A percentile compares a stretch with the other conserved stretches of the same genome.
Conservation (phyloP, 30 jellyfish, hydroid and myxozoan genomes). For the Calvadosia cruxmelitensis region DNA sequence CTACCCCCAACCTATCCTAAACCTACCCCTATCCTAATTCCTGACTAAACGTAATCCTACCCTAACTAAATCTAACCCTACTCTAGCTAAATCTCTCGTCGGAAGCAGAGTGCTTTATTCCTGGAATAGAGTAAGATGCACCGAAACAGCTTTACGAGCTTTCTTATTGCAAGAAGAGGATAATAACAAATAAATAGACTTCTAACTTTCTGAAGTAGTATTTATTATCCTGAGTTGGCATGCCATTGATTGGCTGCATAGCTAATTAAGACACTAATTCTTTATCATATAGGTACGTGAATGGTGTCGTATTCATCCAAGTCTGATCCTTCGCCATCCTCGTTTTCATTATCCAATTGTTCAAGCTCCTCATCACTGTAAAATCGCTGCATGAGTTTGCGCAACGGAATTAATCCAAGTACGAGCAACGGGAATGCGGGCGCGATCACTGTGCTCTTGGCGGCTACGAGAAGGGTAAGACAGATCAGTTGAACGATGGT, state of each 20-base stretch:
- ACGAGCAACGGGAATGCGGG: slow-evolving; percentile 72
- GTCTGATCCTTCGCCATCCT: slow-evolving; percentile 41
- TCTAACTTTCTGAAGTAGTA: too few relatives aligned
- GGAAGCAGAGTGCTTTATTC: too few relatives aligned
- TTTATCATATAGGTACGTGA: slow-evolving; percentile 19
- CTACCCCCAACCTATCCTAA: too few relatives aligned
- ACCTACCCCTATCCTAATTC: too few relatives aligned
- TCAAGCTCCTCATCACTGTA: slow-evolving; percentile 73
- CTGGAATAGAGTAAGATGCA: too few relatives aligned
- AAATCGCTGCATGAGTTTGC: slow-evolving; percentile 16
- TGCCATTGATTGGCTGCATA: neutral
- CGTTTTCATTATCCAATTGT: slow-evolving; percentile 35
- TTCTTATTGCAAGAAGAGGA: too few relatives aligned
- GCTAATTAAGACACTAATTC: neutral
- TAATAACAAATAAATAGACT: too few relatives aligned
- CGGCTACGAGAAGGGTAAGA: slow-evolving; percentile 27
- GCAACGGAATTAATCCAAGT: slow-evolving; percentile 47
- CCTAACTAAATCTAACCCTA: too few relatives aligned
- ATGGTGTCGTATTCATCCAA: slow-evolving; percentile 13
- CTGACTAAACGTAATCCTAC: too few relatives aligned
- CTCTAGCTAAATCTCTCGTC: too few relatives aligned
- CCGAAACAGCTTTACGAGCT: too few relatives aligned
- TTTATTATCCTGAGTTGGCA: neutral
- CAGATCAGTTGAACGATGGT: slow-evolving; percentile 53
- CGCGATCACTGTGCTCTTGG: slow-evolving; percentile 48